Evolutionary conservation across 2,888 invertebrate genomes (phyloP), one percentile per base, ranked within the genome.

Genomic region (Clusia tigrina): DNA sequence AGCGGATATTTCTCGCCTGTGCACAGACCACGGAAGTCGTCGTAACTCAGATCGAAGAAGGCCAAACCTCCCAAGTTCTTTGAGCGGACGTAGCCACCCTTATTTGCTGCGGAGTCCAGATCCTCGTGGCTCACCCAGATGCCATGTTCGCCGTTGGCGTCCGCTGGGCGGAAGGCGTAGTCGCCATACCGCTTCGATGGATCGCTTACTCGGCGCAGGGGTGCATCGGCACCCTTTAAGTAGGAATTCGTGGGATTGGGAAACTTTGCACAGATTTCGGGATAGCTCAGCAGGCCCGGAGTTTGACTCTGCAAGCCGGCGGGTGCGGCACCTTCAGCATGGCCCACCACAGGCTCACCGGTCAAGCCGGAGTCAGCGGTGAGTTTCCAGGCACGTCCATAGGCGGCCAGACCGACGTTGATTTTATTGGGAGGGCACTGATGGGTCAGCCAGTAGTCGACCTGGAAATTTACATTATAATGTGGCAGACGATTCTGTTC

Each of bases 91-190:
- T 90, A 94, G 10, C 85, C 82, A 0, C 93, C 93, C 80, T 93
- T 94, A 76, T 90, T 89, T 24, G 90, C 90, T 48, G 91, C 92
- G 0, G 91, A 90, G 68, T 93, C 92, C 0, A 91, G 89, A 77
- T 94, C 93, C 73, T 94, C 93, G 78, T 91, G 93, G 64, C 90
- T 89, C 5, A 92, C 89, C 94, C 94, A 94, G 10, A 92, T 83
- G 6, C 94, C 94, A 6, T 88, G 87, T 10, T 88, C 87, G 2
- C 92, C 92, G 15, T 87, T 86, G 9, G 87, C 87, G 1, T 88
- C 88, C 46, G 88, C 87, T 25, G 91, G 89, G 60, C 90, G 89
- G 86, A 87, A 94, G 0, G 91, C 93, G 78, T 92, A 94, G 3
- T 89, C 88, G 38, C 93, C 92, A 67, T 89, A 90, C 73, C 91